These are phyloP conservation scores for Trichoplax adhaerens DNA, from an alignment of 37 sponge, comb jelly and placozoan species.

Conservation along the genomic window DNA sequence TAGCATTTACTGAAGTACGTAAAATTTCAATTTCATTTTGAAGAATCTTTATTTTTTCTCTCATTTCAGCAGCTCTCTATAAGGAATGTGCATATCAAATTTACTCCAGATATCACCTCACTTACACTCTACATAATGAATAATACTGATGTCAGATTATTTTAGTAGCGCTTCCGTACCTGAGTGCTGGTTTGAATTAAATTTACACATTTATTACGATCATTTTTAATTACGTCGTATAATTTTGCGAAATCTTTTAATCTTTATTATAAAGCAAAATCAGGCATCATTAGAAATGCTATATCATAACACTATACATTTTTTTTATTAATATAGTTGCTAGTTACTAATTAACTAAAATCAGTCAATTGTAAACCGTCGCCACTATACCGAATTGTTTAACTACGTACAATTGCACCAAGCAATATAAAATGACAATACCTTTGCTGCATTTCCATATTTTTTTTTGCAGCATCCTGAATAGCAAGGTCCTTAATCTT, in stretches of 20 bases:
- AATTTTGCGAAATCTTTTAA: constrained; percentile 22
- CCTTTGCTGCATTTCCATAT: constrained; percentile 19
- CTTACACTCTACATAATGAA: no score
- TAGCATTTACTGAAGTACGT: constrained; percentile 20
- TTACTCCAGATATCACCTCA: no score
- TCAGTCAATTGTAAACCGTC: no score
- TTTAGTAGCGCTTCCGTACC: no score
- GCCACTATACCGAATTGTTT: no score
- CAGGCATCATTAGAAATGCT: neutral
- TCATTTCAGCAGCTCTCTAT: constrained; percentile 53
- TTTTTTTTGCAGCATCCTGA: constrained; percentile 18
- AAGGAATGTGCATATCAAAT: no score
- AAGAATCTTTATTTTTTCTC: constrained; percentile 72
- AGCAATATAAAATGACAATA: neutral
- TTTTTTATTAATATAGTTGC: neutral
- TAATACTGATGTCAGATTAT: no score
- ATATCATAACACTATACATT: neutral
- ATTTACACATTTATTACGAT: constrained; percentile 29
- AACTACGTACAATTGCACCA: no score
- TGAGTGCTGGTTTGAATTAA: constrained; percentile 26
- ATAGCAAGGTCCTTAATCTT: constrained; percentile 19
- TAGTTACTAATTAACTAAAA: no score
- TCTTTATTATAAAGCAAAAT: constrained; percentile 1
- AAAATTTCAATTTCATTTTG: constrained; percentile 78
- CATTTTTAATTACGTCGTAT: constrained; percentile 26